phyloP scores from a whole-genome alignment of 2,113 vertebrate species.

The Myrmecophaga tridactyla region DNA sequence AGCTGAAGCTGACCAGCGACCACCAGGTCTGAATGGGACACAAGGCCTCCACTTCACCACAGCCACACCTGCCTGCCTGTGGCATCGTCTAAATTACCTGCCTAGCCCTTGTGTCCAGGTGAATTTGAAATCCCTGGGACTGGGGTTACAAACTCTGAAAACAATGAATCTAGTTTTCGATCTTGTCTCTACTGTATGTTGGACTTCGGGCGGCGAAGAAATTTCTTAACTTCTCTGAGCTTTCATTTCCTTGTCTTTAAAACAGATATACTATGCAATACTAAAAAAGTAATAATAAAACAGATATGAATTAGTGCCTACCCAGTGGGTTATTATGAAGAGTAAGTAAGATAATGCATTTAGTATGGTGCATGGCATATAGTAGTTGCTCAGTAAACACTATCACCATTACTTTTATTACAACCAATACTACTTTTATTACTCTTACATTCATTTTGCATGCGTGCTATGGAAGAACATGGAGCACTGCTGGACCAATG shows the following conservation, averaged over 20 bases:
- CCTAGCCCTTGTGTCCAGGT: not conserved
- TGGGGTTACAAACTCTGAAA: not conserved
- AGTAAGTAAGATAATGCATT: not conserved
- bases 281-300: too few relatives aligned
- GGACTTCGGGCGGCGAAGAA: not conserved
- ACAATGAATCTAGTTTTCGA: not conserved
- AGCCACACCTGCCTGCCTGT: not conserved
- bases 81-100: not conserved
- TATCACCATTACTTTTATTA: not conserved
- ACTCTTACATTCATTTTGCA: not conserved
- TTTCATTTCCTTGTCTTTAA: constrained; percentile 39
- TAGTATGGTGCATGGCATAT: not conserved
- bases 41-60: not conserved
- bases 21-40: not conserved
- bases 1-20: not conserved
- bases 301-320: not conserved
- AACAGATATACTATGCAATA: not conserved
- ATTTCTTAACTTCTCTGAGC: constrained; percentile 7
- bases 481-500: not conserved
- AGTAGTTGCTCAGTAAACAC: not conserved
- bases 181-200: not conserved
- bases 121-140: not conserved
- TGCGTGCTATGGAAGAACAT: not conserved
- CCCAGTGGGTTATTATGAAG: not conserved
- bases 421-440: too few relatives aligned